Evolutionary conservation across 2,888 invertebrate species (phyloP), one percentile per base, ranked within the genome.

Genomic region (Temnothorax unifasciatus): DNA sequence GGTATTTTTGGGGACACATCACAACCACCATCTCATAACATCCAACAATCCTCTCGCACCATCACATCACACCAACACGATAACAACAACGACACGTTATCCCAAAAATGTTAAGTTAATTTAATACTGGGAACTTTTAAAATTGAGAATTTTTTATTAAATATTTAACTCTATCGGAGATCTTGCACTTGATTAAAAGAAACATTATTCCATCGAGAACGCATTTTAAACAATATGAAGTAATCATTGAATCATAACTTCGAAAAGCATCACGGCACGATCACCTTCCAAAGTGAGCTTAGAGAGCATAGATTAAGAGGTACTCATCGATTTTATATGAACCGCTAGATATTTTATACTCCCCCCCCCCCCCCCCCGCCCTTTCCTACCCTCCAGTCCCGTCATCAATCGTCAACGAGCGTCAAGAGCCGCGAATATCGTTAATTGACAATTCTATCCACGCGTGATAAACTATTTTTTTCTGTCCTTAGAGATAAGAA

Each of bases 201-300:
- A 76, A 6, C 3, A 64, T 61, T n/a, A 21, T 63, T 52, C 21
- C 44, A 57, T 59, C 13, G 15, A 47, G 21, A 47, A 75, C 8
- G 47, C 61, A 75, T 61, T 74, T 59, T 34, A 75, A 47, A 61
- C n/a, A 50, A 52, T 18, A 34, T 15, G 8, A 13, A 9, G 11
- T 41, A n/a, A n/a, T 76, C 15, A 66, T 38, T 41, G 41, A 64
- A 64, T 52, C 52, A 76, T 66, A 25, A 76, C 41, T 76, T 76
- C 13, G 25, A 66, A 76, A 76, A 11, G 52, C 25, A 44, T 73
- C 59, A 57, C 61, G 83, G 57, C 68, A 25, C 34, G 66, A 82
- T 83, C 57, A 82, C 88, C 88, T 87, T 87, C 84, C 87, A 86
- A 90, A 89, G 87, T 91, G 92, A 92, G 91, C 92, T 92, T 91